phyloP scores from a whole-genome alignment of 1,140 invertebrate species.

The Dendroctonus ponderosae region DNA sequence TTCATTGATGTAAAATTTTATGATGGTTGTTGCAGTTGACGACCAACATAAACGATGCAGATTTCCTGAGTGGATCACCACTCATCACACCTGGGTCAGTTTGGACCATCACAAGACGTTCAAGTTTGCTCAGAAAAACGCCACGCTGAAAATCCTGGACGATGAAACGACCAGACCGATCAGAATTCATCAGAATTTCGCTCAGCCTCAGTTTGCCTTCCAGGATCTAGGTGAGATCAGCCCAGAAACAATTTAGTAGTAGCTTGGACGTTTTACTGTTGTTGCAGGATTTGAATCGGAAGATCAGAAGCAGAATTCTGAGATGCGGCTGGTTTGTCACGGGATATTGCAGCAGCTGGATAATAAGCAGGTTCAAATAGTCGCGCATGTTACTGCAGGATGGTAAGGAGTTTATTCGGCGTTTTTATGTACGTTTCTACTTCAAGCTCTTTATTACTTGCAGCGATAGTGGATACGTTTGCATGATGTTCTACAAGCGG shows the following conservation, averaged over 20 bases:
- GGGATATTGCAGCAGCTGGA: constrained; percentile 62
- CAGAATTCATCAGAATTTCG: constrained; percentile 40
- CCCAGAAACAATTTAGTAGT: neutral
- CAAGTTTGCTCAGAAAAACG: constrained; percentile 71
- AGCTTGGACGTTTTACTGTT: neutral
- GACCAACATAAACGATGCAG: constrained; percentile 65
- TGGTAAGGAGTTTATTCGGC: constrained; percentile 57
- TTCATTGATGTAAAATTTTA: neutral
- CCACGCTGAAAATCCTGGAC: constrained; percentile 63
- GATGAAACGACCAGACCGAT: constrained; percentile 44
- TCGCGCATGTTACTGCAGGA: constrained; percentile 74
- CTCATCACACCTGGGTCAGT: constrained; percentile 76
- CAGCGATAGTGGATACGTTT: constrained; percentile 84
- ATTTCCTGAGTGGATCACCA: constrained; percentile 73
- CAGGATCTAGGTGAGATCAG: constrained; percentile 41
- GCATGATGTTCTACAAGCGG: constrained; percentile 78
- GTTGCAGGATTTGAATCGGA: constrained; percentile 50
- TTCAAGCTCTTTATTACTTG: constrained; percentile 37
- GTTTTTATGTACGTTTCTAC: neutral
- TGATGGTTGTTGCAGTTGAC: constrained; percentile 50
- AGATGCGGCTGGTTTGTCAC: constrained; percentile 66
- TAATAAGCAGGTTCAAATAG: constrained; percentile 62
- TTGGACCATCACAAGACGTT: constrained; percentile 72
- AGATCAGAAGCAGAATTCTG: constrained; percentile 50
- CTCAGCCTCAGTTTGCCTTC: constrained; percentile 38